phyloP scores from a whole-genome alignment of 2,888 invertebrate genomes.

The Philopedon plagiatum region DNA sequence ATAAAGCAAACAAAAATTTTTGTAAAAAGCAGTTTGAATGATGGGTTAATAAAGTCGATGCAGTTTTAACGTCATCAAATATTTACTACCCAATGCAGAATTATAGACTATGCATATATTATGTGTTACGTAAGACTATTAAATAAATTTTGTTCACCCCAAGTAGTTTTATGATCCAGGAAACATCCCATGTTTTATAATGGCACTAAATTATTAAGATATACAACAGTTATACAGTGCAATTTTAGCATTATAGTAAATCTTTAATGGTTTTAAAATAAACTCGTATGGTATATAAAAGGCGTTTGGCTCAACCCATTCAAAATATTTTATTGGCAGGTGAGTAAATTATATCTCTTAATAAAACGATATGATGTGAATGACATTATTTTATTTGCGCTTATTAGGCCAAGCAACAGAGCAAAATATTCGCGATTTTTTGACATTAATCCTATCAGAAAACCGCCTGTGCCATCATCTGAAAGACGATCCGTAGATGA shows the following conservation, averaged over 20 bases:
- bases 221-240: slow-evolving; percentile 6
- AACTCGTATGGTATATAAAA: not conserved
- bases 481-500: no score
- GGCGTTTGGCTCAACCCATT: not conserved
- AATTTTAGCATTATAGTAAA: slow-evolving; percentile 14
- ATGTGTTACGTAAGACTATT: slow-evolving; percentile 3
- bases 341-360: slow-evolving; percentile 2
- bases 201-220: slow-evolving; percentile 26
- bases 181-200: slow-evolving; percentile 19
- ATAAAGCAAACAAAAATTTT: no score
- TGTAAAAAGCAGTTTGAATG: no score
- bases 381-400: no score
- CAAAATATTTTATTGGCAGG: not conserved
- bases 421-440: no score
- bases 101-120: not conserved
- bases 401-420: no score
- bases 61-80: not conserved
- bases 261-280: not conserved
- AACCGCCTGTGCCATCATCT: no score
- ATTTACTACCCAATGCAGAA: slow-evolving; percentile 2
- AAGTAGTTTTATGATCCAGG: slow-evolving; percentile 22
- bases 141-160: slow-evolving; percentile 23
- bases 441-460: no score
- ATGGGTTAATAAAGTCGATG: no score
- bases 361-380: not conserved